phyloP scores from a whole-genome alignment of 2,113 vertebrate genomes.

The Nothobranchius kuhntae region DNA sequence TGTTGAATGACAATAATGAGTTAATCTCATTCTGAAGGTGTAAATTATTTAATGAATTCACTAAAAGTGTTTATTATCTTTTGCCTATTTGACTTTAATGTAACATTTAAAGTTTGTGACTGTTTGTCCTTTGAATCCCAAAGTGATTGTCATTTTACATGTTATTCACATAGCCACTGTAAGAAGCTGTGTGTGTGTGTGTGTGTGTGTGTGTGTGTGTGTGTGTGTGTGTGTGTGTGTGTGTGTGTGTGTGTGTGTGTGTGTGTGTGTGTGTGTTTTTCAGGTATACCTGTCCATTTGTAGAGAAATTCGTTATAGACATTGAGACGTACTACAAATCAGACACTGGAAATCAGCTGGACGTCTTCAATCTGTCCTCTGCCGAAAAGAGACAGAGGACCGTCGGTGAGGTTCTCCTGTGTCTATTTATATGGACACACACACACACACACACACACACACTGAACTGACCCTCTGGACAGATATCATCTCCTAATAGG shows the following conservation, averaged over 20 bases:
- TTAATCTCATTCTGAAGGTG: too few species aligned
- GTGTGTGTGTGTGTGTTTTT: background rate
- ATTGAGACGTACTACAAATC: slow-evolving; percentile 97
- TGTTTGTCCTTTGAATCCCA: too few species aligned
- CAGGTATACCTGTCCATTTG: slow-evolving; percentile 98
- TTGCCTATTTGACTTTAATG: too few species aligned
- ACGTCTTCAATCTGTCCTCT: slow-evolving; percentile 92
- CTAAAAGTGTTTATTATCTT: too few species aligned
- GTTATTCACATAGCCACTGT: too few species aligned
- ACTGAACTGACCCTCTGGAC: background rate
- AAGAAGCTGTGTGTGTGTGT: too few species aligned
- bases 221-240: too few species aligned
- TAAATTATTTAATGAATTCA: too few species aligned
- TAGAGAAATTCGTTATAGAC: slow-evolving; percentile 99
- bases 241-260: background rate
- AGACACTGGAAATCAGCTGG: slow-evolving; percentile 88
- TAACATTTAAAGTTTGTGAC: too few species aligned
- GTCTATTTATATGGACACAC: background rate
- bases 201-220: too few species aligned
- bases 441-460: background rate
- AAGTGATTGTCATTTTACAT: too few species aligned
- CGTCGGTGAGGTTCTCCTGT: slow-evolving; percentile 78
- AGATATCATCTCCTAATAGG: slow-evolving; percentile 2
- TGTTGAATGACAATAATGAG: too few species aligned
- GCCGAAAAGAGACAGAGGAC: slow-evolving; percentile 90